phyloP scores from a whole-genome alignment of 2,797 vertebrate genomes.

The Bovichtus diacanthus region DNA sequence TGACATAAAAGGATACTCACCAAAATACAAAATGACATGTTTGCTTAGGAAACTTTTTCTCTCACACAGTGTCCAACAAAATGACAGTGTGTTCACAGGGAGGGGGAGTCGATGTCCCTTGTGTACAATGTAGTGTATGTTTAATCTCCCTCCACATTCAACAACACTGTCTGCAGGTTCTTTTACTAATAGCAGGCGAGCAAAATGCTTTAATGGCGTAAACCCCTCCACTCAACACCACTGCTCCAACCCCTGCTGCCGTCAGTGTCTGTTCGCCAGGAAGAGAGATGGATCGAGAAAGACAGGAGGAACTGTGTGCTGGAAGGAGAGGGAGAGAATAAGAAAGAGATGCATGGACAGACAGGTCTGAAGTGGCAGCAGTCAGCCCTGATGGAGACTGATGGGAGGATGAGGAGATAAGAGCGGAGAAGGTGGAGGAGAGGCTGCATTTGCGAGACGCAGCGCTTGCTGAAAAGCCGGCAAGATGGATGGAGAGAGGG shows the following conservation, averaged over 20 bases:
- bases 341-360: conserved; percentile 81
- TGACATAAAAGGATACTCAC: neutral
- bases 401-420: conserved; percentile 80
- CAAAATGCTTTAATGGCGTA: conserved; percentile 38
- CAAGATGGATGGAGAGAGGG: conserved; percentile 68
- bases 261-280: conserved; percentile 55
- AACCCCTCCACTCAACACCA: conserved; percentile 1
- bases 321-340: conserved; percentile 53
- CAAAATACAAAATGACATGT: neutral
- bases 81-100: conserved; percentile 8
- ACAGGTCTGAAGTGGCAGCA: conserved; percentile 82
- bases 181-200: conserved; percentile 53
- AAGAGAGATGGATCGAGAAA: conserved; percentile 66
- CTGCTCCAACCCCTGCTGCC: conserved; percentile 26
- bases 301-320: conserved; percentile 49
- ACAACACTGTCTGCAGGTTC: conserved; percentile 18
- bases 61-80: conserved; percentile 9
- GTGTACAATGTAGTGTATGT: conserved; percentile 36
- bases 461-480: conserved; percentile 47
- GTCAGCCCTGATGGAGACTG: conserved; percentile 83
- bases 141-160: conserved; percentile 39
- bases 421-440: conserved; percentile 69
- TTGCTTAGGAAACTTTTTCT: neutral
- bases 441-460: conserved; percentile 47
- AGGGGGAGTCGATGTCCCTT: conserved; percentile 7